Conservation (phyloP, 2,113 vertebrate species). For the Hystrix brachyura region DNA sequence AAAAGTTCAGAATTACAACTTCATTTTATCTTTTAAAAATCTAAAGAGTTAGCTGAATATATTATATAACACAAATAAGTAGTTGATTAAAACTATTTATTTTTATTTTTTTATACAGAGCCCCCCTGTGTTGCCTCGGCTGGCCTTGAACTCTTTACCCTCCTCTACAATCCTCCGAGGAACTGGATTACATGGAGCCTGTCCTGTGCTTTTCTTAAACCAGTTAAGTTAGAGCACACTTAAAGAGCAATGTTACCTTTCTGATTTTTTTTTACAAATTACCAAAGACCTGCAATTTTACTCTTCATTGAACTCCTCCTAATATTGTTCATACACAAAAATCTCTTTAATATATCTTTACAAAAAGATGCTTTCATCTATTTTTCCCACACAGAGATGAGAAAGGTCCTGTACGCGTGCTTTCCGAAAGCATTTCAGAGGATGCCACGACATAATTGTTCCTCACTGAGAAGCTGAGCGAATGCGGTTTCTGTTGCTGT, state of each 20-base stretch:
- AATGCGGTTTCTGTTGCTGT: neutral
- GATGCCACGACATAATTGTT: neutral
- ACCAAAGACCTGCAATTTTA: neutral
- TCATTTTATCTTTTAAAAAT: slow-evolving; percentile 9
- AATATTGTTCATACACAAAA: neutral
- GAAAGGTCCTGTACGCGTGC: neutral
- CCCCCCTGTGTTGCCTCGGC: too few species aligned
- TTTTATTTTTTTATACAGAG: neutral
- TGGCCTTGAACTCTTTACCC: neutral
- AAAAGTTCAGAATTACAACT: slow-evolving; percentile 26
- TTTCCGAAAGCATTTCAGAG: slow-evolving; percentile 40
- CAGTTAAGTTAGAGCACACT: neutral
- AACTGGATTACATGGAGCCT: too few species aligned
- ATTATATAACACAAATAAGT: neutral
- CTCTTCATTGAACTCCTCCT: neutral
- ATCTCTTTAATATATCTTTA: neutral
- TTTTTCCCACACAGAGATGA: neutral
- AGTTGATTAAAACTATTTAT: neutral
- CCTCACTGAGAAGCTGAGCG: neutral
- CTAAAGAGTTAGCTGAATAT: neutral
- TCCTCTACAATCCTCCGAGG: neutral
- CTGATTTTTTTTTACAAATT: neutral
- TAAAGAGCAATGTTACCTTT: neutral
- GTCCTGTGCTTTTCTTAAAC: neutral
- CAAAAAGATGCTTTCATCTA: neutral